These are phyloP conservation scores for Rousettus madagascariensis DNA, from an alignment of 2,797 vertebrate species.

Conservation along the genomic window DNA sequence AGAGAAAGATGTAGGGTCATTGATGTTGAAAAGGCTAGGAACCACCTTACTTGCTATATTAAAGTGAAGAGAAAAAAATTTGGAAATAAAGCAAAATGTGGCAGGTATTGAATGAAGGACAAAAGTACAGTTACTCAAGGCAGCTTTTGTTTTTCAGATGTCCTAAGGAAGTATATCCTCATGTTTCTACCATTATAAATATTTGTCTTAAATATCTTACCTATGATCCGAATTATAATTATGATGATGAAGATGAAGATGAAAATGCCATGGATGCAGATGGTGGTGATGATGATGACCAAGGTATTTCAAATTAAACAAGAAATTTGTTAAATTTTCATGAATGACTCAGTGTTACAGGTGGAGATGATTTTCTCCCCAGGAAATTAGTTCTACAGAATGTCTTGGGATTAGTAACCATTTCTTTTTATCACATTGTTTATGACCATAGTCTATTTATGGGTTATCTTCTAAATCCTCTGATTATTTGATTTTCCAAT, in stretches of 20 bases:
- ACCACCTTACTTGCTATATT: neutral
- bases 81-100: slow-evolving; percentile 15
- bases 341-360: neutral
- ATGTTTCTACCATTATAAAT: slow-evolving; percentile 97
- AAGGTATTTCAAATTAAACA: slow-evolving; percentile 88
- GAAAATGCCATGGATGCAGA: slow-evolving; percentile 99
- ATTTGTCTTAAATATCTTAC: slow-evolving; percentile 99
- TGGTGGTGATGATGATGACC: slow-evolving; percentile 97
- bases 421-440: neutral
- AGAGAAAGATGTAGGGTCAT: neutral
- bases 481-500: neutral
- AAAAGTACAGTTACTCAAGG: slow-evolving; percentile 7
- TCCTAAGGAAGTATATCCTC: slow-evolving; percentile 99
- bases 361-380: neutral
- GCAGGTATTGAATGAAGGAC: slow-evolving; percentile 43
- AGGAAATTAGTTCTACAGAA: neutral
- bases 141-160: slow-evolving; percentile 84
- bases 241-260: slow-evolving; percentile 98
- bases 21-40: neutral
- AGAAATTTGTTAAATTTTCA: slow-evolving; percentile 29
- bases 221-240: slow-evolving; percentile 99
- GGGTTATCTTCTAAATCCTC: neutral
- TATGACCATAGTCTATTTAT: neutral
- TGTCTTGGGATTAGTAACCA: neutral
- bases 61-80: neutral